Conservation (phyloP, 1,140 invertebrate species). For the Papilio helenus region DNA sequence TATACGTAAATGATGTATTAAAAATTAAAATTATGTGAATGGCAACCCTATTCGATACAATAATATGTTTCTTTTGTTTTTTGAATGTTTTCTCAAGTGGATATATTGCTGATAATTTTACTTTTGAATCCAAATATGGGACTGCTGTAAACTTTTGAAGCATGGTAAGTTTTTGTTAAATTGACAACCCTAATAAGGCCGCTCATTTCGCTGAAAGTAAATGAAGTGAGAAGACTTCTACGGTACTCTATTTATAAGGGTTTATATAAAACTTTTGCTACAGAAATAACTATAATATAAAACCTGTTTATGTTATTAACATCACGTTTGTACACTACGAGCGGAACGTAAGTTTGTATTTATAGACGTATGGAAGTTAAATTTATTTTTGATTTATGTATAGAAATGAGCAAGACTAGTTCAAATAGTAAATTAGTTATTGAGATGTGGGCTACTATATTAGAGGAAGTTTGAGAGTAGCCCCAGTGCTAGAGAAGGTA, state of each 20-base stretch:
- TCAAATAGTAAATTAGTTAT: neutral
- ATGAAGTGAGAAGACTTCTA: neutral
- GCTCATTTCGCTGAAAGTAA: neutral
- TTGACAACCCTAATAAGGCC: constrained; percentile 4
- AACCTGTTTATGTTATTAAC: neutral
- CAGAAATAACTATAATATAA: neutral
- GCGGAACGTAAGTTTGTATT: neutral
- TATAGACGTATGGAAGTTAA: neutral
- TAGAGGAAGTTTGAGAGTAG: no score
- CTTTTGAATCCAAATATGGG: no score
- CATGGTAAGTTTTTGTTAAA: neutral
- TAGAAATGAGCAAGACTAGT: neutral
- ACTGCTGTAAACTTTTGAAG: no score
- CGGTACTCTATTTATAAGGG: neutral
- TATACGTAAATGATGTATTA: no score
- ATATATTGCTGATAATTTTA: no score
- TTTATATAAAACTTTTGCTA: neutral
- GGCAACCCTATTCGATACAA: neutral
- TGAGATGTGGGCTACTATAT: neutral
- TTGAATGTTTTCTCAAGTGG: no score
- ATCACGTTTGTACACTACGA: neutral
- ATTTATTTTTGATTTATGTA: neutral
- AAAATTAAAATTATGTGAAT: neutral
- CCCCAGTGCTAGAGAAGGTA: no score
- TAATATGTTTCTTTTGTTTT: no score